These are phyloP conservation scores for Sapayoa aenigma DNA, from an alignment of 2,113 vertebrate species.

Conservation along the genomic window DNA sequence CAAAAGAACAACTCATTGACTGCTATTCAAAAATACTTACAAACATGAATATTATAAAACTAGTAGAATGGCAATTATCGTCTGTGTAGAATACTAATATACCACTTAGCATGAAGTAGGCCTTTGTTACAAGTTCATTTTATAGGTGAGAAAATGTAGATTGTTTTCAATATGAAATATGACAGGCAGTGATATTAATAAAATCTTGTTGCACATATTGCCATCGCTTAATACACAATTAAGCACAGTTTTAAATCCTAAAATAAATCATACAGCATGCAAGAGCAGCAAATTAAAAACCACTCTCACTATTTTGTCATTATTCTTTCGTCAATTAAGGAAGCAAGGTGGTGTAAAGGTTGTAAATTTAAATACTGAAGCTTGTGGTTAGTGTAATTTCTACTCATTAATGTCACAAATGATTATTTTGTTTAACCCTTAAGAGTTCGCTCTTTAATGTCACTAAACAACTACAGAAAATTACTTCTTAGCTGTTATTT, in stretches of 20 bases:
- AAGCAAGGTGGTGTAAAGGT: not conserved
- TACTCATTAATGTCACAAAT: not conserved
- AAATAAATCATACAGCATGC: not conserved
- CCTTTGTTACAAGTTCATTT: conserved; percentile 21
- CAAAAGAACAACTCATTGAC: not conserved
- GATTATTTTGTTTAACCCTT: not conserved
- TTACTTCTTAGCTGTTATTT: not conserved
- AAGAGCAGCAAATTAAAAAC: conserved; percentile 21
- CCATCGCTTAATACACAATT: not conserved
- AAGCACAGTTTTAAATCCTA: conserved; percentile 14
- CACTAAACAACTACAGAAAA: not conserved
- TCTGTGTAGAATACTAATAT: conserved; percentile 35
- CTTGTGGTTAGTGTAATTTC: not conserved
- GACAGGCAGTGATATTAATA: not conserved
- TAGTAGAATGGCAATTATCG: conserved; percentile 8
- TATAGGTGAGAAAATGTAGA: not conserved
- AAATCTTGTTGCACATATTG: conserved; percentile 7
- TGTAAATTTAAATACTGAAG: not conserved
- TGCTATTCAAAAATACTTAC: conserved; percentile 6
- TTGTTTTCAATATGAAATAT: conserved; percentile 32
- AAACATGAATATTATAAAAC: conserved; percentile 11
- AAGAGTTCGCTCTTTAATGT: not conserved
- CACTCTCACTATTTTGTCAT: not conserved
- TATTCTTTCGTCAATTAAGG: not conserved
- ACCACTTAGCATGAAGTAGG: not conserved